phyloP scores from a whole-genome alignment of 2,113 vertebrate genomes.

The Helogale parvula region DNA sequence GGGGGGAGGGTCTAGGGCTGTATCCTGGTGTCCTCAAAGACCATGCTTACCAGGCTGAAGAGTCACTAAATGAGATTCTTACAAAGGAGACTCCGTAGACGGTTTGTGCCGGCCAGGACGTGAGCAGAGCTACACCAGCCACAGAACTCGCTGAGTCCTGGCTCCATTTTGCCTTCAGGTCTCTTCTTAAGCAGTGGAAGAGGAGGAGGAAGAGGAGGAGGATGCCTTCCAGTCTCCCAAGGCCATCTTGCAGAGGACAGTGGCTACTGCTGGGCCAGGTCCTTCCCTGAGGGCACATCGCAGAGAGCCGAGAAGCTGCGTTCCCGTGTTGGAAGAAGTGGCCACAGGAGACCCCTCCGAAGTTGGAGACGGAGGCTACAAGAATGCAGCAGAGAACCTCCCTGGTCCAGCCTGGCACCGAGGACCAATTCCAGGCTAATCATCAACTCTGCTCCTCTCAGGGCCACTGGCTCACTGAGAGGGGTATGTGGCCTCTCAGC shows the following conservation, averaged over 20 bases:
- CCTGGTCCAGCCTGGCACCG: accelerated
- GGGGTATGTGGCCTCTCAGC: not conserved
- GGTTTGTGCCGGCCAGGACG: accelerated
- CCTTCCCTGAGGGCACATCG: not conserved
- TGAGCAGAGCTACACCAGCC: not conserved
- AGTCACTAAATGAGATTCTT: not conserved
- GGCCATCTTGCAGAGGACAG: not conserved
- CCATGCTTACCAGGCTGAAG: not conserved
- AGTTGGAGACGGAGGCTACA: not conserved
- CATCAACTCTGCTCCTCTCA: accelerated
- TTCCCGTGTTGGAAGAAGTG: not conserved
- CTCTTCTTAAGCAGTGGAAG: not conserved
- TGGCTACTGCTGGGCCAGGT: not conserved
- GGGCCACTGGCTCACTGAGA: not conserved
- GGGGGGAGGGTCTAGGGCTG: not conserved
- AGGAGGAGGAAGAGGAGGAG: not conserved
- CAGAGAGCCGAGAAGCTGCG: not conserved
- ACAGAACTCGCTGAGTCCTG: accelerated
- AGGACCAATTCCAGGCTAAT: not conserved
- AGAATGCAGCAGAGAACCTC: not conserved
- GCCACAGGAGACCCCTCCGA: not conserved
- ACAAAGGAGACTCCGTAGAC: not conserved
- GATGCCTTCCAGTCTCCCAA: not conserved
- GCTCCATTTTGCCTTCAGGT: not conserved
- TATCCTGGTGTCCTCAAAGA: not conserved